Evolutionary conservation across 2,113 vertebrate genomes (phyloP).

Genomic region (Labeo catla): DNA sequence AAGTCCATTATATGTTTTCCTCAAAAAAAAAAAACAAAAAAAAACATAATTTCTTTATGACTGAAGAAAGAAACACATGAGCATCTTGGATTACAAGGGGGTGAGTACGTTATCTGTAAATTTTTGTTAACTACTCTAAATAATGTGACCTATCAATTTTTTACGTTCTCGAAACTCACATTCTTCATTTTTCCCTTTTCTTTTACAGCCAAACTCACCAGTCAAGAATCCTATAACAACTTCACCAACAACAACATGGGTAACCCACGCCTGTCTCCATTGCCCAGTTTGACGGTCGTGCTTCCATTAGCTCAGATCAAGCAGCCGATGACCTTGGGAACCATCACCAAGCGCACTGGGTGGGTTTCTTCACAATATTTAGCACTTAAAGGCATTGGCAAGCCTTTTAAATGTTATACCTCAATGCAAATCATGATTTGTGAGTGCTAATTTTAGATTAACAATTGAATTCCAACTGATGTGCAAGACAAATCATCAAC

Average conservation of each 20-base stretch:
- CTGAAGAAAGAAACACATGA: too few relatives aligned
- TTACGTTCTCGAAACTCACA: background rate
- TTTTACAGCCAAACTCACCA: slow-evolving; percentile 82
- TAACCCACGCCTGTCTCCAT: slow-evolving; percentile 89
- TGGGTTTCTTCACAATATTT: slow-evolving; percentile 69
- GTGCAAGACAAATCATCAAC: background rate
- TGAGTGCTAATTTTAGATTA: too few relatives aligned
- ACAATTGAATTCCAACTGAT: background rate
- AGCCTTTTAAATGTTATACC: background rate
- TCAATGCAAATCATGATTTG: background rate
- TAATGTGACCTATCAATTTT: background rate
- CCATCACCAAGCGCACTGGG: slow-evolving; percentile 97
- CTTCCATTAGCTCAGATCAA: slow-evolving; percentile 96
- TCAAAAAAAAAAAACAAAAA: too few relatives aligned
- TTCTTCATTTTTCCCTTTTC: background rate
- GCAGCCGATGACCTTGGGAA: slow-evolving; percentile 95
- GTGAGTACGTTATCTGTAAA: too few relatives aligned
- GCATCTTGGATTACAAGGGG: too few relatives aligned
- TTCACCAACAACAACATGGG: slow-evolving; percentile 95
- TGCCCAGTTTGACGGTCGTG: slow-evolving; percentile 90
- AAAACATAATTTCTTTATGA: too few relatives aligned
- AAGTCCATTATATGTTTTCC: too few relatives aligned
- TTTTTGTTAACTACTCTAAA: too few relatives aligned
- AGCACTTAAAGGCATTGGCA: background rate
- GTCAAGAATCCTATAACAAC: slow-evolving; percentile 95